Base-by-base conservation (phyloP, 2,888 invertebrate species). In the Polydrusus pterygomalis region DNA sequence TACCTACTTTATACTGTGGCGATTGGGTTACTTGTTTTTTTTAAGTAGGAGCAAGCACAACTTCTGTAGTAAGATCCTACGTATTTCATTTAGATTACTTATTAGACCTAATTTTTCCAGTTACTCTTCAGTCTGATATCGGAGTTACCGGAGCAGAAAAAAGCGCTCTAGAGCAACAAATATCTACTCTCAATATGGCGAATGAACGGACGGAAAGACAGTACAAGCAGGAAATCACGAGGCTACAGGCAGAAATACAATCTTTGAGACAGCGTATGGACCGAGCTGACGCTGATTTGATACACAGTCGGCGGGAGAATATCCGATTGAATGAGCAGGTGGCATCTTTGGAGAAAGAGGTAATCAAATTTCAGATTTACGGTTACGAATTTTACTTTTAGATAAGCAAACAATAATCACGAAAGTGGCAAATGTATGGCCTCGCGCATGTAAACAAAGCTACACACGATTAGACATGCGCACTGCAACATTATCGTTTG, bases 221-320 rank as follows among this genome's bases (percentile, higher is more conserved):
- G 81, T 90, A 91, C 11, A 93, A 94, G 78, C 95, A 95, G 74
- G 96, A 96, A 82, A 89, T 92, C 11, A 91, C 91, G 40, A 90
- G 95, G 1, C 88, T 95, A 6, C 94, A 93, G 81, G 93, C 94
- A 0, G 96, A 96, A 87, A 92, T 93, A 47, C 91, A 91, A 79
- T 94, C 94, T 5, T 87, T 95, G 65, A 89, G 94, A 38, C 95
- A 95, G 85, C 90, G 94, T 30, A 84, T 95, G 81, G 95, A 96
- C 84, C 89, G 95, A 69, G 93, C 94, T 15, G 96, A 96, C 85
- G 93, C 94, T 0, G 96, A 96, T 84, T 84, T 95, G 76, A 90
- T 95, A 40, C 95, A 95, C 82, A 93, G 94, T 17, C 91, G 95
- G 58, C 90, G 95, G 10, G 95, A 96, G 85, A 95, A 95, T 82